Evolutionary conservation across 2,888 invertebrate species (phyloP), one percentile per base, ranked within the genome.

Genomic region (Geophilus truncorum): DNA sequence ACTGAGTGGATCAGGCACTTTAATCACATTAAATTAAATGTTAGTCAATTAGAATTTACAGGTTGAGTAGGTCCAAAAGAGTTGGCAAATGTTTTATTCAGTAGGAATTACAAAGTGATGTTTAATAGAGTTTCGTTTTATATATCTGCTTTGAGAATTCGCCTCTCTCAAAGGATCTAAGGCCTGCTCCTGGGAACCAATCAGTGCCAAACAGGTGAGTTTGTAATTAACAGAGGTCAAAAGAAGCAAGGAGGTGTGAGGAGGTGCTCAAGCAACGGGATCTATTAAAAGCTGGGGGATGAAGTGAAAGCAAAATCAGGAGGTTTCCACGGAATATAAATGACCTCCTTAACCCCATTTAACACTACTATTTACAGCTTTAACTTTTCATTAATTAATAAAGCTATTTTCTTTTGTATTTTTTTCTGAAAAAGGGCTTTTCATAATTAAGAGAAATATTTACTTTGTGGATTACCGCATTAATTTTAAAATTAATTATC

Each of bases 191-290:
- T 2, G 21, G 57, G 57, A 57, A 57, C 57, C 57, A 57, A 57
- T 57, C 57, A 57, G 21, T 57, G 57, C 57, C 57, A 57, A 57
- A 57, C 57, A 57, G 57, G 57, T 57, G 57, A 57, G 57, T 57
- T 57, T 57, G 57, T 57, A 57, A 57, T 57, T 57, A 57, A 57
- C 18, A 57, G 10, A 23, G 57, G 57, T 57, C 57, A 57, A 57
- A 57, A 57, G 57, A 21, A 57, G 57, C 57, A 57, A 57, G 23
- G 10, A 9, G 57, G n/a, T 57, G 57, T 57, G 57, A 57, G 57
- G 23, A 57, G 18, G n/a, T n/a, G n/a, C 57, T 57, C 57, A 57
- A 57, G 18, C 57, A 57, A 18, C 15, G 23, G 57, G 57, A 57
- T 57, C 57, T 57, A 57, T 57, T 57, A 57, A 57, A 57, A 57